Evolutionary conservation across 2,113 vertebrate species (phyloP).

Genomic region (Paratilapia polleni): DNA sequence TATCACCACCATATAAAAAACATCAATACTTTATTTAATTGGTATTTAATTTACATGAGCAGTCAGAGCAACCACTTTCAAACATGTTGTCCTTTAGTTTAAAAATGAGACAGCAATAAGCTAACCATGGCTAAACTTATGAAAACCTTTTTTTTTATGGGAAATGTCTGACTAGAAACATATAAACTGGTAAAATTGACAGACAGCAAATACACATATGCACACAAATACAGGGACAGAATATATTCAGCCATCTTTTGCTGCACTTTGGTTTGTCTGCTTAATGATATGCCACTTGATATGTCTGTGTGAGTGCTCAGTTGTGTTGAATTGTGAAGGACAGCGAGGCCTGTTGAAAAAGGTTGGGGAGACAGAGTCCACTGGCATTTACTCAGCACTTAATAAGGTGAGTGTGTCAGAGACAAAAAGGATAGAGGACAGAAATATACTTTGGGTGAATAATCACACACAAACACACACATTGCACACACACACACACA

Average conservation of each 20-base stretch:
- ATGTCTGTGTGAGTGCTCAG: neutral
- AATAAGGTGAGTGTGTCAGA: conserved; percentile 59
- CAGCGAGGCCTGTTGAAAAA: conserved; percentile 17
- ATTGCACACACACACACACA: neutral
- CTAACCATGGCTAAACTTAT: neutral
- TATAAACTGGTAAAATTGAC: neutral
- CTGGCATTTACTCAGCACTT: conserved; percentile 63
- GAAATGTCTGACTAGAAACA: neutral
- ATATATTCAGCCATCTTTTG: neutral
- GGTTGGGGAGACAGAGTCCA: conserved; percentile 27
- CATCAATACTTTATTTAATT: conserved; percentile 17
- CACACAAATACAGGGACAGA: neutral
- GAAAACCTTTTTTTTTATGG: neutral
- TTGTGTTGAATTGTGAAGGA: conserved; percentile 26
- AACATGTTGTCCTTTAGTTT: neutral
- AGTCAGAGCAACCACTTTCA: conserved; percentile 3
- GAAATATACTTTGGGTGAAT: conserved; percentile 23
- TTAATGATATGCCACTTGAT: conserved; percentile 16
- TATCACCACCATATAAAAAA: conserved; percentile 20
- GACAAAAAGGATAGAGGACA: conserved; percentile 35
- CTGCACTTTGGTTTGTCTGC: conserved; percentile 7
- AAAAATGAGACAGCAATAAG: neutral
- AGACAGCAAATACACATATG: neutral
- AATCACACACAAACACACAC: neutral
- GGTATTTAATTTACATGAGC: conserved; percentile 5